phyloP scores from a whole-genome alignment of 2,113 vertebrate species.

The Cisticola juncidis region DNA sequence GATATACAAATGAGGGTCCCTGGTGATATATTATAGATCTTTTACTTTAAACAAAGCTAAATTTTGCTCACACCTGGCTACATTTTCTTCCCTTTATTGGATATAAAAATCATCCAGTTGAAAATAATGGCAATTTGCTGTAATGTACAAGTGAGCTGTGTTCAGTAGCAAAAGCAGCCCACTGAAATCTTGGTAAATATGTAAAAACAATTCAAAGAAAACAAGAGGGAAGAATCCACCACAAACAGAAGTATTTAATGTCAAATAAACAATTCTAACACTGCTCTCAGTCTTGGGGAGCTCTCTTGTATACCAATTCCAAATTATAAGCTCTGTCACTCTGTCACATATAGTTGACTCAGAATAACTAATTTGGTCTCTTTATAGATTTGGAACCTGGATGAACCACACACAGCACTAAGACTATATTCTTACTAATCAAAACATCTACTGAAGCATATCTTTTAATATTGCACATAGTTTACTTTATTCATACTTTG shows the following conservation, averaged over 20 bases:
- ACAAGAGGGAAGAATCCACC: neutral
- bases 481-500: neutral
- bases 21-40: neutral
- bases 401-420: neutral
- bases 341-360: neutral
- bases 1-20: neutral
- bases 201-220: neutral
- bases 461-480: neutral
- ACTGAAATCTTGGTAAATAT: neutral
- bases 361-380: neutral
- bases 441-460: neutral
- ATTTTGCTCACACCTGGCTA: neutral
- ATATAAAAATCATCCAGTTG: neutral
- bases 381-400: neutral
- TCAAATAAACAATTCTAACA: neutral
- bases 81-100: neutral
- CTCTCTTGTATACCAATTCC: neutral
- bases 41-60: neutral
- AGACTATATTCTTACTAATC: neutral
- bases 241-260: neutral
- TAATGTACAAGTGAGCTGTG: neutral
- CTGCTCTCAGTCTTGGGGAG: neutral
- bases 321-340: neutral
- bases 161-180: neutral
- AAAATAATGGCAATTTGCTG: neutral